Evolutionary conservation across 2,113 vertebrate species (phyloP).

Genomic region (Camelus bactrianus): DNA sequence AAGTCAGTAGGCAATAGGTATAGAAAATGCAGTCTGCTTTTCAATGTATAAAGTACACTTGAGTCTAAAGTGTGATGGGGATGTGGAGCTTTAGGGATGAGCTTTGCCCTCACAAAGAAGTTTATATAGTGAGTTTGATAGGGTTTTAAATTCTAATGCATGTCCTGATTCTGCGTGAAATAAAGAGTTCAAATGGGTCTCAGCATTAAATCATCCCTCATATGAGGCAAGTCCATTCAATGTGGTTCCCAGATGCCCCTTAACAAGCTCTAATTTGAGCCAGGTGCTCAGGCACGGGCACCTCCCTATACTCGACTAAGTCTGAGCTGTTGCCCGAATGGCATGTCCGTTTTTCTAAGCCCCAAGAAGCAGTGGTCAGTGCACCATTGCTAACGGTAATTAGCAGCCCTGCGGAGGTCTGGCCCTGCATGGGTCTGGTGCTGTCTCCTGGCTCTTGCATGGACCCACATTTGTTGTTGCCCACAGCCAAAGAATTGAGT

Average conservation of each 20-base stretch:
- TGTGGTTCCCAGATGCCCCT: constrained; percentile 53
- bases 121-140: background rate
- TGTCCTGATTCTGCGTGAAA: constrained; percentile 32
- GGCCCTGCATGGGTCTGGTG: background rate
- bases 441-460: background rate
- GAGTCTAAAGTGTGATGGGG: background rate
- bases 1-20: background rate
- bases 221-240: background rate
- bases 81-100: background rate
- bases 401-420: background rate
- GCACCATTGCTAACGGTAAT: background rate
- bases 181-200: constrained; percentile 7
- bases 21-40: background rate
- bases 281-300: constrained; percentile 6
- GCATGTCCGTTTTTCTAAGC: background rate
- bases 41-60: background rate
- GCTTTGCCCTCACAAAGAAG: background rate
- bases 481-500: background rate
- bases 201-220: constrained; percentile 37
- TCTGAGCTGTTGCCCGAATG: background rate
- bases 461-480: background rate
- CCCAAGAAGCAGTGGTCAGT: background rate
- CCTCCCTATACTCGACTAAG: background rate
- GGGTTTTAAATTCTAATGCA: background rate
- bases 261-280: constrained; percentile 54